Conservation (phyloP, 2,113 vertebrate species). For the Zosterops pallidus region DNA sequence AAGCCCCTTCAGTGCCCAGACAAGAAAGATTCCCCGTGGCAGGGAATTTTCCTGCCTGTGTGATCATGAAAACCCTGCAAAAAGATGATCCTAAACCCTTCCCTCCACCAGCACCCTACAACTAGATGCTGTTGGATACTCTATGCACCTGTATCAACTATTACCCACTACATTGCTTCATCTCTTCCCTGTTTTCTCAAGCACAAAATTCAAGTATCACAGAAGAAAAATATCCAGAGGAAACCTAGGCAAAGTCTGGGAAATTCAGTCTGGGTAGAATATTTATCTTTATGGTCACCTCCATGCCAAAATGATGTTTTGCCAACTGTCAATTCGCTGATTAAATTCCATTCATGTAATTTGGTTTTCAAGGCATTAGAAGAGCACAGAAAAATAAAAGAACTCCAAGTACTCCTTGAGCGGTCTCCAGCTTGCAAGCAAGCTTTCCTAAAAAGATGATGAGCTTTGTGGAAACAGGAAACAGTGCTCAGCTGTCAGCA, state of each 20-base stretch:
- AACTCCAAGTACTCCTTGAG: background rate
- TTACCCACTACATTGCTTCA: background rate
- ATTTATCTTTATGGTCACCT: background rate
- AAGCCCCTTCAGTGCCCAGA: background rate
- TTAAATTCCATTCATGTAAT: background rate
- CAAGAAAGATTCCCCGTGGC: background rate
- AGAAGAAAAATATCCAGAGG: background rate
- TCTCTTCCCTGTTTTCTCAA: background rate
- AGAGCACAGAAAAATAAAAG: background rate
- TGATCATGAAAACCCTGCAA: background rate
- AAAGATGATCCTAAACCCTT: background rate
- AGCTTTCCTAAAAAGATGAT: background rate
- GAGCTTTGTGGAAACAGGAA: background rate
- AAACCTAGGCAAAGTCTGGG: background rate
- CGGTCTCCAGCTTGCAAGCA: background rate
- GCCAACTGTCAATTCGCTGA: rapidly evolving
- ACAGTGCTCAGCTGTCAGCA: background rate
- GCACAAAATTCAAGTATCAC: background rate
- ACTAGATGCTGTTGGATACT: background rate
- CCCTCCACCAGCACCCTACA: background rate
- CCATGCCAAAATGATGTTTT: background rate
- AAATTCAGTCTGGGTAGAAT: background rate
- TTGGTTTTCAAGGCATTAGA: background rate
- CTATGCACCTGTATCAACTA: background rate
- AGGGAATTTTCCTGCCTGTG: background rate